These are phyloP conservation scores for Pelecanus crispus DNA, from an alignment of 2,113 vertebrate species.

Conservation along the genomic window DNA sequence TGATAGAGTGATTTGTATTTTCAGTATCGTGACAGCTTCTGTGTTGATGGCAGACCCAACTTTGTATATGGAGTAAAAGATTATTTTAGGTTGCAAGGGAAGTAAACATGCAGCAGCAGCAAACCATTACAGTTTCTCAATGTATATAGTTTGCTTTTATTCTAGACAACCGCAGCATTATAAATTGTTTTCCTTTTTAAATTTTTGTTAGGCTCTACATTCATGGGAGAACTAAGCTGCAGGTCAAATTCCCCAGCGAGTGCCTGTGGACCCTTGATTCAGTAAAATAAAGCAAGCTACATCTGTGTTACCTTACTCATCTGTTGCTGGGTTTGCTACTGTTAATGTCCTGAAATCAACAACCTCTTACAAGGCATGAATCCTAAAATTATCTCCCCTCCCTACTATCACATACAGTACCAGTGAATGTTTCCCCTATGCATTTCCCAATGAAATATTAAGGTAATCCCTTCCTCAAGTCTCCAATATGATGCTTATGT, in stretches of 20 bases:
- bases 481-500: neutral
- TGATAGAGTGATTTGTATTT: neutral
- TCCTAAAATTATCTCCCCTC: neutral
- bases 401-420: neutral
- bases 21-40: neutral
- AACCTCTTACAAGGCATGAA: neutral
- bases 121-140: neutral
- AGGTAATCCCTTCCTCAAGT: neutral
- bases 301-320: neutral
- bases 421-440: neutral
- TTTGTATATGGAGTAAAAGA: neutral
- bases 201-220: neutral
- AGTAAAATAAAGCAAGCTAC: neutral
- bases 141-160: neutral
- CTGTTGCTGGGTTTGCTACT: neutral
- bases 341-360: neutral
- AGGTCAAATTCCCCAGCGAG: neutral
- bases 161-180: neutral
- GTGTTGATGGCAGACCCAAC: neutral
- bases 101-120: neutral
- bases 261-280: neutral
- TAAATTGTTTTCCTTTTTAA: neutral
- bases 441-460: neutral
- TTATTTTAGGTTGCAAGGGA: neutral
- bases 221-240: neutral